Evolutionary conservation across 2,797 vertebrate species (phyloP), one percentile per base, ranked within the genome.

Genomic region (Sternotherus odoratus): DNA sequence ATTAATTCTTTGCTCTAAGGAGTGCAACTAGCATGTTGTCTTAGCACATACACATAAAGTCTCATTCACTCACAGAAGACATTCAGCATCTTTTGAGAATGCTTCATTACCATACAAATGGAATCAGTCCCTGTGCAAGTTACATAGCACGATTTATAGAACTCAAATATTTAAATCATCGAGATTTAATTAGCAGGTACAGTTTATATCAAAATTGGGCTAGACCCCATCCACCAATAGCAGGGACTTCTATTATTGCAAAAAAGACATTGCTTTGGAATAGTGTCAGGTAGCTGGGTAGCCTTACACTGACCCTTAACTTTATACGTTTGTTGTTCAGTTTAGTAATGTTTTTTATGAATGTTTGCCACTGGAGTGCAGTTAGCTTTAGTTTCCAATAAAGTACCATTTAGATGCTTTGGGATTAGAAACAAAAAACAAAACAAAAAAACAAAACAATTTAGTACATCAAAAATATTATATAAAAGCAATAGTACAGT

Each of bases 331-430:
- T 94, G 83, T 82, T 33, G 0, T 87, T 86, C 80, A 21, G 33
- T 90, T 97, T 87, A 72, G 79, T 96, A 88, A 86, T 95, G 72
- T 26, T 60, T 77, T 8, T 95, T 91, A 83, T 77, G 51, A 94
- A 72, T 87, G 28, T 87, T 96, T 95, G 84, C 90, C 88, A 91
- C 83, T 50, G 78, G 94, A 90, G 91, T 89, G 23, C 63, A 92
- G 49, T 96, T 96, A 63, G 57, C 92, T 94, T 96, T n/a, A n/a
- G 17, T 86, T 93, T 94, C 60, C 95, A 96, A 91, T 95, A 94
- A 97, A 95, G 53, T 78, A 87, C 54, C 78, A 81, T 81, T 93
- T 89, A 69, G 87, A 85, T 86, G 78, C 81, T 97, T 91, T 78
- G 93, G 53, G 72, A 77, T 92, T 94, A 86, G 82, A 79, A 60